Conservation (phyloP, 2,113 vertebrate genomes). For the Serilophus lunatus region DNA sequence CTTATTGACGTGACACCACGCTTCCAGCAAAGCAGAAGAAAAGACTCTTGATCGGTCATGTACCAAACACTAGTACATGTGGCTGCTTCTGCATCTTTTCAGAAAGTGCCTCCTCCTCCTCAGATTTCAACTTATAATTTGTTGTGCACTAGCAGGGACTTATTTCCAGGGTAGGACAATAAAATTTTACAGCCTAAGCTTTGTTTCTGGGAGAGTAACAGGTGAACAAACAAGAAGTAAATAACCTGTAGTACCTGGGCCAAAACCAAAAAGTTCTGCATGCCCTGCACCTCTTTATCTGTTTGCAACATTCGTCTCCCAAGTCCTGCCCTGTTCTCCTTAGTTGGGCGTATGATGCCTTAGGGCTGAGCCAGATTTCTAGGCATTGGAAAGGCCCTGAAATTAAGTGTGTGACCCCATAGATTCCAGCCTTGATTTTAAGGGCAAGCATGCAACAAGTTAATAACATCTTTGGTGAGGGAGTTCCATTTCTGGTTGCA, state of each 20-base stretch:
- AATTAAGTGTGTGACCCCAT: neutral
- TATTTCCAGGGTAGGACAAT: neutral
- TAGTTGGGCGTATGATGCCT: neutral
- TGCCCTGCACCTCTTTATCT: accelerated
- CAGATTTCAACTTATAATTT: neutral
- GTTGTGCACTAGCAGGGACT: neutral
- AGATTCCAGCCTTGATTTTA: neutral
- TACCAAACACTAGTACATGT: neutral
- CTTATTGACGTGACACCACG: neutral
- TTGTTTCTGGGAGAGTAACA: neutral
- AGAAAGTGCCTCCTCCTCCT: neutral
- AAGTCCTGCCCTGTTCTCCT: neutral
- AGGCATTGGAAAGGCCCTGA: neutral
- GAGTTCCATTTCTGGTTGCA: neutral
- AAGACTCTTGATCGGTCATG: neutral
- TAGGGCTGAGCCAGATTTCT: neutral
- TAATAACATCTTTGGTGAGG: neutral
- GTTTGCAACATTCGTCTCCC: neutral
- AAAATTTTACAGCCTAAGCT: neutral
- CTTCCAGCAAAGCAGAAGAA: neutral
- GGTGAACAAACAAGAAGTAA: neutral
- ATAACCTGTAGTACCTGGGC: neutral
- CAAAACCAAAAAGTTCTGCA: neutral
- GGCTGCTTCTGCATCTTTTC: neutral
- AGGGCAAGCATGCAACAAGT: neutral